These are phyloP conservation scores for Malachius bipustulatus DNA, from an alignment of 2,888 invertebrate species.

Conservation along the genomic window DNA sequence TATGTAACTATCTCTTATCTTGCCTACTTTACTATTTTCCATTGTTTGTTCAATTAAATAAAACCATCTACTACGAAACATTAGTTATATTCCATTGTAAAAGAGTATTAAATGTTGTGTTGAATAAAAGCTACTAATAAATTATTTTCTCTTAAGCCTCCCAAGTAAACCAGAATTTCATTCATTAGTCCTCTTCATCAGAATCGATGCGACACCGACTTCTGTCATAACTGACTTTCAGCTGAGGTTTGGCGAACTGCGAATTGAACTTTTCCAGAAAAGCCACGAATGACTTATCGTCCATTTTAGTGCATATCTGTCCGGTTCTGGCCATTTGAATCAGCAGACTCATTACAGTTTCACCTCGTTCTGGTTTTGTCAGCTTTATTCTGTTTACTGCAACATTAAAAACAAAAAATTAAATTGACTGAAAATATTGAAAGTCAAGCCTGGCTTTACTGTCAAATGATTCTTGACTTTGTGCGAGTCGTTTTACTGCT, in stretches of 20 bases:
- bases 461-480: background rate
- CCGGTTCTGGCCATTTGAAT: constrained; percentile 89
- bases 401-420: constrained; percentile 27
- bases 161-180: too few relatives aligned
- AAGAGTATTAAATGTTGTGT: too few relatives aligned
- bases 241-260: constrained; percentile 61
- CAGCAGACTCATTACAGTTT: constrained; percentile 88
- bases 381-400: constrained; percentile 86
- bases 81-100: too few relatives aligned
- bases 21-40: too few relatives aligned
- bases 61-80: too few relatives aligned
- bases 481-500: too few relatives aligned
- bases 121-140: too few relatives aligned
- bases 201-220: constrained; percentile 80
- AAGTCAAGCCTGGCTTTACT: too few relatives aligned
- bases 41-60: too few relatives aligned
- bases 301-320: constrained; percentile 71
- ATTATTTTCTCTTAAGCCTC: too few relatives aligned
- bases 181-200: constrained; percentile 52
- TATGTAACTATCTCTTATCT: too few relatives aligned
- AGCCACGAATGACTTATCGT: constrained; percentile 74
- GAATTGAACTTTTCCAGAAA: constrained; percentile 78
- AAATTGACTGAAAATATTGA: constrained; percentile 11
- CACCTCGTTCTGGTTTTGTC: constrained; percentile 93
- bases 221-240: constrained; percentile 82